Conservation (phyloP, 2,888 invertebrate species). For the Polydrusus tereticollis region DNA sequence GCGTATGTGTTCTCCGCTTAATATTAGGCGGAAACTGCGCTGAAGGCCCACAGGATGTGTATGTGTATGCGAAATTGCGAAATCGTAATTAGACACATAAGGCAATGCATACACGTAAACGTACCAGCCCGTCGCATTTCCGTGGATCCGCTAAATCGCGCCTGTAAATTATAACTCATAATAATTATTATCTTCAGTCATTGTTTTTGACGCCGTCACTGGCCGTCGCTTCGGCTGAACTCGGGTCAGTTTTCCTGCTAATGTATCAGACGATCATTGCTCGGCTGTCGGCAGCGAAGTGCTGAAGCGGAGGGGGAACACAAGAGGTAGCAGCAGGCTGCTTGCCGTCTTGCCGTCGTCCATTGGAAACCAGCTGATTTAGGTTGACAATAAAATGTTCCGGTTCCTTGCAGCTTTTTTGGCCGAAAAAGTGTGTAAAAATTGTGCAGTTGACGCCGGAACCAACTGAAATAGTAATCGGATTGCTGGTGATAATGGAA, state of each 20-base stretch:
- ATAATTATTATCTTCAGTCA: no score
- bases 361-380: conserved; percentile 67
- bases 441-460: conserved; percentile 55
- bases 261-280: background rate
- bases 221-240: background rate
- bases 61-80: no score
- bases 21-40: no score
- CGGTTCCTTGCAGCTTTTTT: conserved; percentile 59
- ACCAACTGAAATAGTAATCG: conserved; percentile 53
- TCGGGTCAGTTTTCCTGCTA: conserved; percentile 1
- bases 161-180: no score
- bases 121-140: no score
- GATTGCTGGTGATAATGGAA: conserved; percentile 60
- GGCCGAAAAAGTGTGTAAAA: conserved; percentile 61
- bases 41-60: no score
- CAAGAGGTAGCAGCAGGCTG: conserved; percentile 46
- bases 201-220: background rate
- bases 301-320: conserved; percentile 17
- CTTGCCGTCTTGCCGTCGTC: conserved; percentile 57
- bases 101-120: no score
- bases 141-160: no score
- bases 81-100: no score
- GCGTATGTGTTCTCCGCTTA: no score
- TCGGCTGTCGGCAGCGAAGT: background rate
- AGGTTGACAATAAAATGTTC: conserved; percentile 67